These are phyloP conservation scores for Hapalemur alaotrensis DNA, from an alignment of 2,797 vertebrate species.

Conservation along the genomic window DNA sequence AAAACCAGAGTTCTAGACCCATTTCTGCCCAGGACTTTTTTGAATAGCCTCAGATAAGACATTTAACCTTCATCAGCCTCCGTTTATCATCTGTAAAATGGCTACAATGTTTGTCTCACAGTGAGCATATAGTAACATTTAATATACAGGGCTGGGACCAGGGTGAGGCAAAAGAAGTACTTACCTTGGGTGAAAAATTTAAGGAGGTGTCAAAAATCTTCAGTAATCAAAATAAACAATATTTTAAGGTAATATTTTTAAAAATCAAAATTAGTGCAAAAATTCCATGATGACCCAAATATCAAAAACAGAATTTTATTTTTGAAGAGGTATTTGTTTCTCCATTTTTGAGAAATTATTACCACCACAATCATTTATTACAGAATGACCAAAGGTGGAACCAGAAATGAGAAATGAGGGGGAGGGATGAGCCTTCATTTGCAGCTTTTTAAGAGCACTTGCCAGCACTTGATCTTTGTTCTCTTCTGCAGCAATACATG, in stretches of 20 bases:
- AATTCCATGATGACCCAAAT: neutral
- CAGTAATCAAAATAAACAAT: neutral
- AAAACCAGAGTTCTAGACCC: neutral
- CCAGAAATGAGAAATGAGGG: neutral
- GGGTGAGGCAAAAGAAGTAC: neutral
- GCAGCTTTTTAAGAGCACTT: conserved; percentile 6
- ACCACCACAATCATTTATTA: neutral
- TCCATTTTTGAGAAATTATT: neutral
- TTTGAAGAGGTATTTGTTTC: neutral
- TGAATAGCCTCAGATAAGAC: neutral
- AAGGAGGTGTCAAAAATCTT: neutral
- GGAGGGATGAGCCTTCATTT: neutral
- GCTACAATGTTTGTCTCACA: neutral
- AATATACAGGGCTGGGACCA: neutral
- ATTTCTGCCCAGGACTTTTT: neutral
- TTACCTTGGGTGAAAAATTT: neutral
- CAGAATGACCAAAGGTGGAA: neutral
- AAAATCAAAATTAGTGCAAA: neutral
- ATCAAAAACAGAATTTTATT: neutral
- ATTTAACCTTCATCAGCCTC: neutral
- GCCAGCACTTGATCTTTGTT: neutral
- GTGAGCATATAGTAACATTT: accelerated
- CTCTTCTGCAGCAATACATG: neutral
- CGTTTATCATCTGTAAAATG: neutral
- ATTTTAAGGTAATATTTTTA: neutral